Base-by-base conservation (phyloP, 1,140 invertebrate genomes). In the Akabosia matsudoensis region DNA sequence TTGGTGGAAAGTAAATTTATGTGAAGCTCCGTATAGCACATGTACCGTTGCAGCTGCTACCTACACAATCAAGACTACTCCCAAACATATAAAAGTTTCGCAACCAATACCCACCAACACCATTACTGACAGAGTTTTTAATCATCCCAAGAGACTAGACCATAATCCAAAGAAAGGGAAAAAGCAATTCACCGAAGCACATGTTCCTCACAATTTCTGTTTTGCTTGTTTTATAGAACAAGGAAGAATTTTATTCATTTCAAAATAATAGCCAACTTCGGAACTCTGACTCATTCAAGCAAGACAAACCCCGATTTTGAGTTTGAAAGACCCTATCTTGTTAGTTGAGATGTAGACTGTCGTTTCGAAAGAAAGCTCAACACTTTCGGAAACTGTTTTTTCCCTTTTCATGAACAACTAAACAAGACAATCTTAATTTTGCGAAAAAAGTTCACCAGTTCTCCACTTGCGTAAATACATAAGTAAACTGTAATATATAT, bases 71-170 rank as follows among this genome's bases (percentile, higher is more conserved):
- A n/a, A n/a, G n/a, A n/a, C n/a, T n/a, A n/a, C n/a, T n/a, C n/a
- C n/a, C n/a, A n/a, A n/a, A n/a, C n/a, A n/a, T n/a, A n/a, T n/a
- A n/a, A n/a, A n/a, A n/a, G n/a, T n/a, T n/a, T n/a, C n/a, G n/a
- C n/a, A n/a, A n/a, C n/a, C n/a, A n/a, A n/a, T n/a, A n/a, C n/a
- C n/a, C n/a, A n/a, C n/a, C n/a, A n/a, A n/a, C 37, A 18, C 18
- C 18, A 10, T 45, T 45, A 18, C 37, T 10, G 54, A 4, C 4
- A 10, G 31, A 67, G 2, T 30, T 67, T 67, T 67, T 67, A 67
- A 67, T 67, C 24, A 67, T 67, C 61, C 61, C 61, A 67, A 28
- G 61, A 67, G 61, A 67, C 61, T 67, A 31, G 54, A 56, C 37
- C 7, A 45, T 45, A 45, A 45, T 45, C 37, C 37, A 45, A 45